These are phyloP conservation scores for Pantala flavescens DNA, from an alignment of 1,140 invertebrate genomes.

Conservation along the genomic window DNA sequence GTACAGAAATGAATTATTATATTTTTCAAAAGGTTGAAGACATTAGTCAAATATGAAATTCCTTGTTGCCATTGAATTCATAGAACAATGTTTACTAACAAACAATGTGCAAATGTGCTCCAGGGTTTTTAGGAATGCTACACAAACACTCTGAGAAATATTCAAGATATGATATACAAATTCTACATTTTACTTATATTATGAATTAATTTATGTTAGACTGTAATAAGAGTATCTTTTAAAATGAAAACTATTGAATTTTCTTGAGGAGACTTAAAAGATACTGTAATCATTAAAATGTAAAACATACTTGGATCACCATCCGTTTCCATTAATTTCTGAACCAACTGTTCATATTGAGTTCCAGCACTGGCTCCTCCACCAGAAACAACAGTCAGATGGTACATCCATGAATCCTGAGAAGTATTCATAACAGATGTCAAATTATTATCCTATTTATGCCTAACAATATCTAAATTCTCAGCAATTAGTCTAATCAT, in stretches of 20 bases:
- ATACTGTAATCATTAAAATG: neutral
- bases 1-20: too few species aligned
- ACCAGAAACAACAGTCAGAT: slow-evolving; percentile 85
- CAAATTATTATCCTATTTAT: slow-evolving; percentile 3
- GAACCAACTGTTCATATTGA: slow-evolving; percentile 87
- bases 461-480: neutral
- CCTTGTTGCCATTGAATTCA: too few species aligned
- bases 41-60: too few species aligned
- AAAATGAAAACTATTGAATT: neutral
- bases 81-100: too few species aligned
- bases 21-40: too few species aligned
- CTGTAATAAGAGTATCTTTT: neutral
- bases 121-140: too few species aligned
- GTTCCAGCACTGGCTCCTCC: slow-evolving; percentile 82
- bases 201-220: neutral
- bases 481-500: too few species aligned
- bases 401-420: slow-evolving; percentile 86
- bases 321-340: slow-evolving; percentile 90
- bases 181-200: too few species aligned
- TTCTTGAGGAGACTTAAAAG: neutral
- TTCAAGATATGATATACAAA: too few species aligned
- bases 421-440: slow-evolving; percentile 21
- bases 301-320: slow-evolving; percentile 71
- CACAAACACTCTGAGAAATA: too few species aligned
- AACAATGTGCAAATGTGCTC: too few species aligned